Conservation (phyloP, 2,113 vertebrate genomes). For the Pelmatolapia mariae region DNA sequence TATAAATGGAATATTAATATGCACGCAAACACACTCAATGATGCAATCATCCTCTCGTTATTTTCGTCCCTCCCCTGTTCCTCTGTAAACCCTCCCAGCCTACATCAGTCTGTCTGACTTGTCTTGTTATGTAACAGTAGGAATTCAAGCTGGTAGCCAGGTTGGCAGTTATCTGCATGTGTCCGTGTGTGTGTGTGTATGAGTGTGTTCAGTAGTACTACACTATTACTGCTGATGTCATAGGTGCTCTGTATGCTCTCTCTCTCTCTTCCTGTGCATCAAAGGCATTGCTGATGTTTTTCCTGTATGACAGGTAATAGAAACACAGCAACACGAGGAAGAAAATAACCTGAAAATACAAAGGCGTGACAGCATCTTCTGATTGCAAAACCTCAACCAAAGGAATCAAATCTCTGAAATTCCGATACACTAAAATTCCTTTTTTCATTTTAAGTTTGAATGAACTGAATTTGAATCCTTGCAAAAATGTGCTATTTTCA, state of each 20-base stretch:
- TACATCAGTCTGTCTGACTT: neutral
- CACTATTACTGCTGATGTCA: slow-evolving; percentile 17
- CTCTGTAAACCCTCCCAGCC: slow-evolving; percentile 6
- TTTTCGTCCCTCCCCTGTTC: neutral
- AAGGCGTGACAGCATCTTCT: neutral
- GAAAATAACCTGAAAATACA: neutral
- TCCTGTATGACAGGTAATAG: neutral
- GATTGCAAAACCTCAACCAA: neutral
- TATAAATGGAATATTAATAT: slow-evolving; percentile 11
- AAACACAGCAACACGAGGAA: neutral
- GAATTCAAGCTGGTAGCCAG: slow-evolving; percentile 30
- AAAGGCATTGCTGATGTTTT: neutral
- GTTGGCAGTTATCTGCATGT: slow-evolving; percentile 22
- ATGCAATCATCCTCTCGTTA: slow-evolving; percentile 15
- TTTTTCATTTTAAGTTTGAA: neutral
- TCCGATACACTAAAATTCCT: neutral
- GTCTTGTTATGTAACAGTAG: slow-evolving; percentile 30
- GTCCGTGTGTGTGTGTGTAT: neutral
- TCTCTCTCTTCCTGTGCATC: neutral
- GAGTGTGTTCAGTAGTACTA: slow-evolving; percentile 1
- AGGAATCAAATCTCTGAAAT: neutral
- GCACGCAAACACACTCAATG: neutral
- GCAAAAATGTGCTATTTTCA: neutral
- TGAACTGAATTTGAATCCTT: neutral
- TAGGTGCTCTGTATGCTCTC: neutral